Evolutionary conservation across 2,113 vertebrate genomes (phyloP), one percentile per base, ranked within the genome.

Genomic region (rabbit (Oryctolagus cuniculus)): DNA sequence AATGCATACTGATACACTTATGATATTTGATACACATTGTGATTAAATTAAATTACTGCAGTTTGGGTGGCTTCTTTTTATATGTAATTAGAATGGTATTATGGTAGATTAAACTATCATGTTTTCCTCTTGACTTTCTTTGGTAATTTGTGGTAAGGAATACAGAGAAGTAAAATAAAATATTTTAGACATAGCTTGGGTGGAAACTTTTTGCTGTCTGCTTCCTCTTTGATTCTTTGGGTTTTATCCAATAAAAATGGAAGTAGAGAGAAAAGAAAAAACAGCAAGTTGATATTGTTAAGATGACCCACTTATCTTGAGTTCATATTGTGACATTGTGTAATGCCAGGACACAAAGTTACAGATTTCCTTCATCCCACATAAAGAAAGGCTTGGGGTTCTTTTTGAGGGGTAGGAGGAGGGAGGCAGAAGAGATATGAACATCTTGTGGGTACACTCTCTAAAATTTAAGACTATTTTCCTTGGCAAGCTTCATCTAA

Each of bases 381-480:
- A 66, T 19, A 72, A 19, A 55, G 27, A 67, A 93, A 55, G 34
- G 31, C 10, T 49, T 78, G 82, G 44, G 12, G 27, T 63, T 74
- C 70, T 69, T n/a, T 25, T 67, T 86, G 97, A 87, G 93, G 97
- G 94, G 81, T 97, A 67, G 1, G 66, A 78, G 31, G 38, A 61
- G 27, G 24, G 38, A 70, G 13, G 13, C 11, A 25, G 38, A 72
- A 97, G 97, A 95, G 92, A 72, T 85, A 22, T 98, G 96, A 98
- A 98, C 97, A 98, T 97, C 84, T 96, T 98, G 97, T 97, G 97
- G 44, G 97, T 98, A 97, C 88, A 97, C 93, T 95, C 97, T 98
- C 96, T 98, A 97, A 98, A 98, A 98, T 96, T 98, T 95, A 97
- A 98, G 97, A 98, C 96, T 98, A 98, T 98, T 98, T 98, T 98